Evolutionary conservation across 1,140 invertebrate species (phyloP).

Genomic region (Drosophila trapezifrons): DNA sequence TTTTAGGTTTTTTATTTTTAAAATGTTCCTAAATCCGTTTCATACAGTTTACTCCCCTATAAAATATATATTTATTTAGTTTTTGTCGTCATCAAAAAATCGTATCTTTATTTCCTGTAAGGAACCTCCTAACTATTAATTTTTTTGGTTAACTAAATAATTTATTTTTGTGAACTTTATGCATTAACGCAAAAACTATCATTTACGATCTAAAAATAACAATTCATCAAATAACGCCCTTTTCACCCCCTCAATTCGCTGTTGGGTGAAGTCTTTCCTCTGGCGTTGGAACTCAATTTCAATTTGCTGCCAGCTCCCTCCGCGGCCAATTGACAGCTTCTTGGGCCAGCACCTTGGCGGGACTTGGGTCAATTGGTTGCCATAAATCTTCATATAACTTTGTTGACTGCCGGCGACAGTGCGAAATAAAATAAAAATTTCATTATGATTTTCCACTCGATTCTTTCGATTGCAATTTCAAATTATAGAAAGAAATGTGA

Average conservation of each 20-base stretch:
- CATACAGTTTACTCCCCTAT: too few relatives aligned
- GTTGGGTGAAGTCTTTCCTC: constrained; percentile 27
- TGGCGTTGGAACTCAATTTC: constrained; percentile 58
- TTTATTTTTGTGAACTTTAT: not conserved
- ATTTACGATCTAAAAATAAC: constrained; percentile 22
- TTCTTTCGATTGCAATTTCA: constrained; percentile 34
- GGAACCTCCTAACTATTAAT: not conserved
- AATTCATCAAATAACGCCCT: constrained; percentile 48
- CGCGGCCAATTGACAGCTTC: constrained; percentile 37
- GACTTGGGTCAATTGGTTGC: constrained; percentile 66
- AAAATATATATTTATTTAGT: too few relatives aligned
- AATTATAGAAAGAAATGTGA: constrained; percentile 72
- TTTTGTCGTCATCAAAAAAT: too few relatives aligned
- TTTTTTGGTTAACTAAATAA: not conserved
- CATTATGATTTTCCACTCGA: constrained; percentile 50
- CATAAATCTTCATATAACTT: constrained; percentile 78
- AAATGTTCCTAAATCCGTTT: too few relatives aligned
- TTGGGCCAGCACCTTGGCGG: constrained; percentile 44
- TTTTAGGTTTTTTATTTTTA: too few relatives aligned
- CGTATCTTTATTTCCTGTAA: not conserved
- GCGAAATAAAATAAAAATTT: constrained; percentile 63
- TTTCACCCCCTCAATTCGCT: constrained; percentile 5
- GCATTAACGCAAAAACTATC: not conserved
- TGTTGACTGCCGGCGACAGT: constrained; percentile 71
- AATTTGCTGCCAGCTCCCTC: constrained; percentile 44